phyloP scores from a whole-genome alignment of 2,113 vertebrate genomes.

The Bubo scandiacus region DNA sequence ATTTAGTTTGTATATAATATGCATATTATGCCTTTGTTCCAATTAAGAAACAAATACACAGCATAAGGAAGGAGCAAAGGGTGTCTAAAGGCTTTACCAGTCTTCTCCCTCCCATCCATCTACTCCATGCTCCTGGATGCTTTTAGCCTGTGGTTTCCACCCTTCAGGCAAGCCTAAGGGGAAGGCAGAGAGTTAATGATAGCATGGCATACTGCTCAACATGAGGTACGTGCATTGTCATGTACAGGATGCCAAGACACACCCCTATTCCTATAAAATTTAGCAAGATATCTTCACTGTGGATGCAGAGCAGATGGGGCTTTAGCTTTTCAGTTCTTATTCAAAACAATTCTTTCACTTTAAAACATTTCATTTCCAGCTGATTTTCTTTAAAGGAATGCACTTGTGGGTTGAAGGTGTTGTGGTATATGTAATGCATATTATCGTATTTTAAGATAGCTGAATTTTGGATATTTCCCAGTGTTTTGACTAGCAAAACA shows the following conservation, averaged over 20 bases:
- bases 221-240: background rate
- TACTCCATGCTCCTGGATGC: background rate
- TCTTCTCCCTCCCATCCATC: background rate
- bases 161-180: background rate
- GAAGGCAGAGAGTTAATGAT: background rate
- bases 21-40: background rate
- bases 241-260: background rate
- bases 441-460: background rate
- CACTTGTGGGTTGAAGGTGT: background rate
- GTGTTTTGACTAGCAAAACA: constrained; percentile 41
- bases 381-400: background rate
- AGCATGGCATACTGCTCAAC: background rate
- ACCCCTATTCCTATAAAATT: background rate
- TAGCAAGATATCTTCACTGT: background rate
- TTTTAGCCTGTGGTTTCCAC: background rate
- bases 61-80: background rate
- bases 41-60: background rate
- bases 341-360: background rate
- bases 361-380: background rate
- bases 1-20: background rate
- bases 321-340: background rate
- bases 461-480: constrained; percentile 33
- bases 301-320: background rate
- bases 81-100: background rate
- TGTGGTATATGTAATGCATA: background rate